These are phyloP conservation scores for Sphyrna mokarran DNA, from an alignment of 2,113 vertebrate genomes.

Conservation along the genomic window DNA sequence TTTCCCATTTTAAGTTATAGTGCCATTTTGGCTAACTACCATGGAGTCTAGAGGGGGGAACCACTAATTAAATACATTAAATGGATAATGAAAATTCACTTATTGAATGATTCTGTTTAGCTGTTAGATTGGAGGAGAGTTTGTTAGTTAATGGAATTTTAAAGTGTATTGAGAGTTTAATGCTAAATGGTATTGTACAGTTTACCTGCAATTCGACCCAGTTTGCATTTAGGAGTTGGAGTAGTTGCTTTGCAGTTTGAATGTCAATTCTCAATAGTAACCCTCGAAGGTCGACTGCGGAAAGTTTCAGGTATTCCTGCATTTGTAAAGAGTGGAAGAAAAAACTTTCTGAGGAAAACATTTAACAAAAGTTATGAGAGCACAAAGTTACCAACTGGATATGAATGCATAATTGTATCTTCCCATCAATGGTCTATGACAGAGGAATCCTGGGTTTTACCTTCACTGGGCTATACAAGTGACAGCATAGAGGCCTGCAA, in stretches of 20 bases:
- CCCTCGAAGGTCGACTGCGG: conserved; percentile 43
- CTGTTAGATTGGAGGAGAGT: not conserved
- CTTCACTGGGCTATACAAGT: not conserved
- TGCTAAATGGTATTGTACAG: not conserved
- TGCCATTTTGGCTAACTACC: not conserved
- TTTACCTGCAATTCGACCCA: conserved; percentile 50
- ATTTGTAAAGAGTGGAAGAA: not conserved
- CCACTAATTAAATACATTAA: not conserved
- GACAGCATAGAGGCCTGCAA: not conserved
- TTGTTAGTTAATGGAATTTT: not conserved
- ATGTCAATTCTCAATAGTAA: conserved; percentile 52
- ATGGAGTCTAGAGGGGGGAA: not conserved
- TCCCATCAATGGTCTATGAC: not conserved
- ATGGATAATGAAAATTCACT: not conserved
- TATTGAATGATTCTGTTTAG: not conserved
- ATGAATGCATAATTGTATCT: not conserved
- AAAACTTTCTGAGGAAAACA: not conserved
- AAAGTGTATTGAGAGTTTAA: conserved; percentile 8
- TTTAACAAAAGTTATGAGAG: not conserved
- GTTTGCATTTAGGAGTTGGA: conserved; percentile 55
- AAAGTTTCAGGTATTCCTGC: conserved; percentile 62
- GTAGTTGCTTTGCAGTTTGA: conserved; percentile 53
- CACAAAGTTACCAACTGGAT: not conserved
- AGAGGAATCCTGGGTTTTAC: not conserved
- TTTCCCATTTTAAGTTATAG: not conserved